phyloP scores from a whole-genome alignment of 2,797 vertebrate genomes.

The Sitta carolinensis region DNA sequence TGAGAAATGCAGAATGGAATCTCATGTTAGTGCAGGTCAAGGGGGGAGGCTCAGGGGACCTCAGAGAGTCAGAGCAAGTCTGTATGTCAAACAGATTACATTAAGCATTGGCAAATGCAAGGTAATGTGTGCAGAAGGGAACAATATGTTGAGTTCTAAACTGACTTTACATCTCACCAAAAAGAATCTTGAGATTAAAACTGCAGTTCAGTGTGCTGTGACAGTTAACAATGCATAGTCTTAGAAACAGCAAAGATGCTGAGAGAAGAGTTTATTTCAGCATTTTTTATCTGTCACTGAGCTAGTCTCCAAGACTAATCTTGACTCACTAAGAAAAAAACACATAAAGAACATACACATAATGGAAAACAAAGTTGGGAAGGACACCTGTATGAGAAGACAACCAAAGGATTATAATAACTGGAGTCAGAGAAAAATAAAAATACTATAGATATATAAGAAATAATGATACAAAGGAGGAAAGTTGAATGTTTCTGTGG shows the following conservation, averaged over 20 bases:
- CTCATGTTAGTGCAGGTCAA: background rate
- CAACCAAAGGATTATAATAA: background rate
- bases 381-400: background rate
- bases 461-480: background rate
- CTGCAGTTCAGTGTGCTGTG: background rate
- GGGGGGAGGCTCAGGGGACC: background rate
- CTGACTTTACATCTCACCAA: background rate
- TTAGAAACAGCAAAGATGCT: background rate
- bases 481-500: background rate
- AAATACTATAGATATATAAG: background rate
- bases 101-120: background rate
- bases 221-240: background rate
- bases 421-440: background rate
- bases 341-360: background rate
- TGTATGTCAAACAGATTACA: background rate
- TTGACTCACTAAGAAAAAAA: background rate
- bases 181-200: background rate
- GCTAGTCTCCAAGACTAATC: background rate
- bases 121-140: background rate
- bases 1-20: background rate
- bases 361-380: background rate
- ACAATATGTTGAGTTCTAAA: background rate
- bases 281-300: background rate
- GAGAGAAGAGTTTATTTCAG: background rate
- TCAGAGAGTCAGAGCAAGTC: background rate